Evolutionary conservation across 2,888 invertebrate genomes (phyloP), one percentile per base, ranked within the genome.

Genomic region (Megastigmus dorsalis): DNA sequence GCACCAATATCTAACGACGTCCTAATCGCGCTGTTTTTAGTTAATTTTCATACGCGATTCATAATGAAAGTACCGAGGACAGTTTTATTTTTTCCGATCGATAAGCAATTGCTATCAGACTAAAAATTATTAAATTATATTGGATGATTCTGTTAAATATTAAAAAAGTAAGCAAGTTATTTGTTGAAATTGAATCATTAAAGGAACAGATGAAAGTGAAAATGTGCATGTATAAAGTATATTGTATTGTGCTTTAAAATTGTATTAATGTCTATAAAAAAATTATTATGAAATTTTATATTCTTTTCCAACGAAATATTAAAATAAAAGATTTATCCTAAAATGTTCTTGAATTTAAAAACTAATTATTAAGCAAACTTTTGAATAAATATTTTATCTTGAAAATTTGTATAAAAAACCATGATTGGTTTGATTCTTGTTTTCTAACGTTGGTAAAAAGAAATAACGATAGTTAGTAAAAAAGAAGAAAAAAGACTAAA

Each of bases 1-100:
- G 55, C 71, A 75, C 71, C 45, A 66, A 75, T 66, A 67, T 57
- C 28, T 68, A 50, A 74, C 36, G 57, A 67, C 63, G 52, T 70
- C 38, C 43, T 59, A 20, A 50, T 45, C n/a, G 63, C 18, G 52
- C n/a, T 60, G 20, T 60, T 60, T 52, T 50, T 60, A 69, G 57
- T 26, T 28, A 52, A 63, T 74, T 52, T 28, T 20, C 13, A 18
- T 20, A n/a, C 45, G 48, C 23, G 28, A 54, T 66, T 66, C n/a
- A 18, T 33, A 52, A 74, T 54, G 54, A 70, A 75, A 70, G 60
- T 70, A 66, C 15, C 20, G 28, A 74, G 2, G 66, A 55, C 23
- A 66, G 43, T n/a, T 59, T 59, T 54, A 45, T 65, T 59, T 65
- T 28, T 52, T 45, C 20, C 9, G 15, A 62, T 57, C 36, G 23